Base-by-base conservation (phyloP, 2,888 invertebrate species). In the Nycteola revayana region DNA sequence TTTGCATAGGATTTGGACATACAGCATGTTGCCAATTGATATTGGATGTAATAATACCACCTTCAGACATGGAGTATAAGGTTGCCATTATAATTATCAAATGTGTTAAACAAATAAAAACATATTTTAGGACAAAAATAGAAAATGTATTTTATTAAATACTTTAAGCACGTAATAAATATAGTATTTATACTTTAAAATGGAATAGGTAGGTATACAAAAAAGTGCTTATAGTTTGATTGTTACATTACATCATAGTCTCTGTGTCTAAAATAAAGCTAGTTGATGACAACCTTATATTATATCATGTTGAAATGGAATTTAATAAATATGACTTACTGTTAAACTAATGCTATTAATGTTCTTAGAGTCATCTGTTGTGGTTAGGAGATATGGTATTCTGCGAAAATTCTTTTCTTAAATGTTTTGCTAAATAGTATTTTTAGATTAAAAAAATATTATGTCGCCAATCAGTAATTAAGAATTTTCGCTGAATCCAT, bases 271-370 rank as follows among this genome's bases (percentile, higher is more conserved):
- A 29, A 29, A 21, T 36, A 40, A 29, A 44, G 10, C 20, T 14
- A 25, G 33, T 60, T 51, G 39, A 67, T 81, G 78, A 79, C 81
- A 83, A 78, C 79, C 83, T 81, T 75, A 82, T 69, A 45, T 14
- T 14, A 3, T 46, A 57, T 55, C 52, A 60, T 51, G 53, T 49
- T 34, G 7, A 1, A 23, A 8, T 9, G 44, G 40, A 9, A 28
- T 42, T 29, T 25, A 25, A 38, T 28, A 26, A 23, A 10, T 34
- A 40, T 28, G n/a, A 31, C 31, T 37, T 32, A 44, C 11, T 34
- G 32, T 25, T 28, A 37, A 40, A 36, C 40, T 54, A 46, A 49
- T 42, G 39, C 39, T 14, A 14, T 14, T n/a, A 14, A 14, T 5
- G 2, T 14, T 2, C 3, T 14, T 14, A 14, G 14, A 14, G 8